Evolutionary conservation across 2,797 vertebrate species (phyloP).

Genomic region (Leontopithecus rosalia): DNA sequence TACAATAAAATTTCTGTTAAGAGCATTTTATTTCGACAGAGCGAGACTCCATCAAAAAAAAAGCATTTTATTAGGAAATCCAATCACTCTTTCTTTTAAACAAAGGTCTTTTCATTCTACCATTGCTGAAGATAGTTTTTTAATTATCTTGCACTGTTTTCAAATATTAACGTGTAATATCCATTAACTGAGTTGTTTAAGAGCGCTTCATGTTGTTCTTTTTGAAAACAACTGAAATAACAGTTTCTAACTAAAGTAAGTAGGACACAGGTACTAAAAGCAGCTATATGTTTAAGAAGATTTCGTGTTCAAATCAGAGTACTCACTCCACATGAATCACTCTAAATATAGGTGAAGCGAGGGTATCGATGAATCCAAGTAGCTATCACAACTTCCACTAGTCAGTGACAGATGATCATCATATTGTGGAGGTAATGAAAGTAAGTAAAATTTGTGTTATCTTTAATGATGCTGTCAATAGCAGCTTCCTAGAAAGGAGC

Average conservation of each 20-base stretch:
- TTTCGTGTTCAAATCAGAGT: background rate
- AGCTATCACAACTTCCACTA: background rate
- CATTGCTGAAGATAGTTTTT: slow-evolving; percentile 57
- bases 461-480: background rate
- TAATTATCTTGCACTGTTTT: slow-evolving; percentile 61
- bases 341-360: background rate
- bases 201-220: background rate
- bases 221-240: slow-evolving; percentile 37
- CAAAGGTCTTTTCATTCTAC: slow-evolving; percentile 60
- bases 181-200: slow-evolving; percentile 62
- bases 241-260: slow-evolving; percentile 49
- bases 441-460: background rate
- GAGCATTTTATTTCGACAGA: slow-evolving; percentile 46
- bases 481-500: background rate
- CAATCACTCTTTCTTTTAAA: slow-evolving; percentile 53
- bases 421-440: background rate
- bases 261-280: background rate
- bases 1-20: slow-evolving; percentile 73
- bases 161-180: slow-evolving; percentile 23
- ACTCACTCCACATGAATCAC: background rate
- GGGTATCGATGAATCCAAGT: background rate
- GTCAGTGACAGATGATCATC: background rate
- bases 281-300: background rate
- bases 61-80: slow-evolving; percentile 57
- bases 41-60: background rate